Evolutionary conservation across 2,888 invertebrate genomes (phyloP), one percentile per base, ranked within the genome.

Genomic region (Glyphotaelius pellucidus): DNA sequence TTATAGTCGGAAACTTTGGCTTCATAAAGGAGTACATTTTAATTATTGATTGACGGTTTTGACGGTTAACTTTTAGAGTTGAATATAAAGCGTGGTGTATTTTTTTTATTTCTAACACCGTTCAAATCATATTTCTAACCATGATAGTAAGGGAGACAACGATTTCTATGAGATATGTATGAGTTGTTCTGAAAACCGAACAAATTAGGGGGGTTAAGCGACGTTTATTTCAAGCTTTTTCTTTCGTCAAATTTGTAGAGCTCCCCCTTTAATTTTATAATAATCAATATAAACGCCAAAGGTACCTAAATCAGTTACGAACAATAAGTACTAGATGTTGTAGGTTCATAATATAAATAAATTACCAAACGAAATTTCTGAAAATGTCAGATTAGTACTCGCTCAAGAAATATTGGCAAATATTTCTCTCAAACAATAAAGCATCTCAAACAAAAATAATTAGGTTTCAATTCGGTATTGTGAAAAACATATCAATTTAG

Each of bases 391-490:
- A 67, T 67, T 25, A 67, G 52, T 25, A 19, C 52, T 52, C 19
- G 52, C 52, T 14, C 3, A 67, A 67, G 52, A 67, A 67, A 67
- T 67, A 67, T 67, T 25, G 3, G 5, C 25, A 67, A 67, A 67
- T 67, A 67, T 67, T 67, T 67, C 25, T 7, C 52, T 19, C 7
- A 19, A 67, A 67, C 52, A 67, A 67, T 25, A 67, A 67, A 67
- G 52, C 52, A 83, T 83, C 25, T 83, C 19, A 31, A 83, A 83
- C 35, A 83, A 81, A 81, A 83, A 35, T 32, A 83, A 83, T 83
- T 81, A 31, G 30, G 35, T 83, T 83, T 25, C 52, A 67, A 67
- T 67, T 67, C 52, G 25, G 52, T 67, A 67, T 67, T 67, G 25
- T 67, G 52, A 67, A 67, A 67, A 67, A 67, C 52, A 67, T 67